Evolutionary conservation across 1,140 invertebrate species (phyloP), one percentile per base, ranked within the genome.

Genomic region (Drosophila pruinosa): DNA sequence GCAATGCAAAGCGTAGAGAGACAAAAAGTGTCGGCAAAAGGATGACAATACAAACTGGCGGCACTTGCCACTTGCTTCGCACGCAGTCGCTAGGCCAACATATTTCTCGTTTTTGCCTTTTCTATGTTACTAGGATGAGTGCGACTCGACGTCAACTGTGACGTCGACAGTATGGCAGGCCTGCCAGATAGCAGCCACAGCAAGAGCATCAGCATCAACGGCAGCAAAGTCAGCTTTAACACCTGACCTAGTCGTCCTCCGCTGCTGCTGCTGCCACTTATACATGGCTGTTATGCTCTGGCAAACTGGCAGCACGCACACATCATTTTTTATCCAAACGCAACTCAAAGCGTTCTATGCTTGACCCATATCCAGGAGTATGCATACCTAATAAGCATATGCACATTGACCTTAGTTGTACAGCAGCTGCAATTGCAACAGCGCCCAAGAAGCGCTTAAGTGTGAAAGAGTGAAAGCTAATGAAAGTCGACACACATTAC

Each of bases 41-140:
- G 78, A 88, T 86, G 81, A 86, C 81, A 86, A 86, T 88, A 86
- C 82, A 86, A 86, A 86, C 81, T 81, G 81, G 76, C 76, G 77
- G 73, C 77, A 80, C 81, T 86, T 80, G 77, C 77, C 77, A 80
- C 81, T 86, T 80, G 82, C 62, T 65, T 78, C 68, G 65, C 79
- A 85, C 80, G 80, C 79, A 85, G 79, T 77, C 67, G 65, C 75
- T 85, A 85, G 81, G 81, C 80, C 82, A 88, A 81, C 80, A 47
- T 74, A 50, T 59, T 71, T 71, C 26, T 14, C 57, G 22, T 65
- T 71, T 34, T 24, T 28, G 62, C 38, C 31, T 53, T 43, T 21
- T 31, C 28, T 64, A 38, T 62, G 43, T 62, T 52, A 62, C 41
- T 50, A 41, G 63, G 63, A 67, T 56, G 67, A 63, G 65, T 69